Base-by-base conservation (phyloP, 2,113 vertebrate genomes). In the Campylorhamphus procurvoides region DNA sequence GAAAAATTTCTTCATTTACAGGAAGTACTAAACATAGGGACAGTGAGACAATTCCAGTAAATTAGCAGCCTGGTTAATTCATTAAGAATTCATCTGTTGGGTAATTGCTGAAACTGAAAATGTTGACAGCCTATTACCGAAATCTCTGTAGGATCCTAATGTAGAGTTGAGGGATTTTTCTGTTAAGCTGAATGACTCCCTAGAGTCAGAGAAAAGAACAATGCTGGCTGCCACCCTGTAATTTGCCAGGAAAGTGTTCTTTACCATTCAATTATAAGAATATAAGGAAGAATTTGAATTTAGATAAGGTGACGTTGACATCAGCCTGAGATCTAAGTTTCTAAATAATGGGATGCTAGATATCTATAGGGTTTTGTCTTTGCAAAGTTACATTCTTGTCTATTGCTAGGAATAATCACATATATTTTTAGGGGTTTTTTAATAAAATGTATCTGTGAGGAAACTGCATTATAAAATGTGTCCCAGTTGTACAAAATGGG, bases 31-130 rank as follows among this genome's bases (percentile, higher is more conserved):
- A 92, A 74, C 9, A 66, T 89, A 89, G 40, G 74, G 87, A 91
- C 66, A 84, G 55, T 55, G 37, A 82, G 66, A 78, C 80, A 80
- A 85, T 95, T 94, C 49, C 66, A 92, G 71, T 77, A 87, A 93
- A 93, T 94, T 92, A 93, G 46, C 64, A 90, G 42, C 64, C 79
- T 94, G 67, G 42, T 94, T 94, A 96, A 90, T 95, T 95, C 86
- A 85, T 90, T 87, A 83, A 49, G 92, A 92, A 87, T 55, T 90
- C 42, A 62, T 91, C 94, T 92, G 74, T 76, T 81, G 85, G 67
- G 85, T 94, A 95, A 95, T 71, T 92, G 78, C 58, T 85, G 66
- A 85, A 93, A 75, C 60, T 89, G 37, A 92, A 95, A 93, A 92
- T 83, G 80, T 89, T 96, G 94, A 74, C 80, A 91, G 55, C 66